These are phyloP conservation scores for Catamblyrhynchus diadema DNA, from an alignment of 2,797 vertebrate genomes.

Conservation along the genomic window DNA sequence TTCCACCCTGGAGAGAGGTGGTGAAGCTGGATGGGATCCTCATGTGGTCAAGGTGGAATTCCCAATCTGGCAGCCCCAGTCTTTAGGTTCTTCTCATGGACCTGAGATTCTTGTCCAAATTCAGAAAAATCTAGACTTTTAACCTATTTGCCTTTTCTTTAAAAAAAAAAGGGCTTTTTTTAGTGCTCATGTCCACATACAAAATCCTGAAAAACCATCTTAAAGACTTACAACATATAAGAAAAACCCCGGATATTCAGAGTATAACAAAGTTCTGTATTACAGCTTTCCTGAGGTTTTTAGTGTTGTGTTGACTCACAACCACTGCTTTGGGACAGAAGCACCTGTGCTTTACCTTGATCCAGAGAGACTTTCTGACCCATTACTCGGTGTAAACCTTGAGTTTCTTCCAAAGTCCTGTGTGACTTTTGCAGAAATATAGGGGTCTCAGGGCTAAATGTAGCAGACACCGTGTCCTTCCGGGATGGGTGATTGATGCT, in stretches of 20 bases:
- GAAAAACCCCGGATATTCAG: accelerated
- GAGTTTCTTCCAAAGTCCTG: neutral
- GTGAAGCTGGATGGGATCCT: accelerated
- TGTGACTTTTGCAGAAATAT: neutral
- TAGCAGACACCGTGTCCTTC: neutral
- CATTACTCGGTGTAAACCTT: neutral
- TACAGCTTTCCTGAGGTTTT: neutral
- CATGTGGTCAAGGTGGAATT: neutral
- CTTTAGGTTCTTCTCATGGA: accelerated
- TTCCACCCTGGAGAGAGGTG: accelerated
- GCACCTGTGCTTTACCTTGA: neutral
- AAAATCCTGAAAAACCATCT: neutral
- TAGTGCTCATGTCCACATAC: neutral
- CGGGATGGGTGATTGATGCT: neutral
- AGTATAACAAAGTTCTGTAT: neutral
- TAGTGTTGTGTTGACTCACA: neutral
- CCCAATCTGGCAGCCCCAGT: neutral
- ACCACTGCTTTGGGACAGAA: neutral
- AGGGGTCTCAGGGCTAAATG: neutral
- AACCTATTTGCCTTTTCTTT: neutral
- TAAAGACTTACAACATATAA: neutral
- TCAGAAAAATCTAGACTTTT: neutral
- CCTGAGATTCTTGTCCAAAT: neutral
- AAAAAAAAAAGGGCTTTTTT: accelerated
- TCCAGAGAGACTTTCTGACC: neutral